phyloP scores from a whole-genome alignment of 2,888 invertebrate genomes.

The Zaprionus lineosus region DNA sequence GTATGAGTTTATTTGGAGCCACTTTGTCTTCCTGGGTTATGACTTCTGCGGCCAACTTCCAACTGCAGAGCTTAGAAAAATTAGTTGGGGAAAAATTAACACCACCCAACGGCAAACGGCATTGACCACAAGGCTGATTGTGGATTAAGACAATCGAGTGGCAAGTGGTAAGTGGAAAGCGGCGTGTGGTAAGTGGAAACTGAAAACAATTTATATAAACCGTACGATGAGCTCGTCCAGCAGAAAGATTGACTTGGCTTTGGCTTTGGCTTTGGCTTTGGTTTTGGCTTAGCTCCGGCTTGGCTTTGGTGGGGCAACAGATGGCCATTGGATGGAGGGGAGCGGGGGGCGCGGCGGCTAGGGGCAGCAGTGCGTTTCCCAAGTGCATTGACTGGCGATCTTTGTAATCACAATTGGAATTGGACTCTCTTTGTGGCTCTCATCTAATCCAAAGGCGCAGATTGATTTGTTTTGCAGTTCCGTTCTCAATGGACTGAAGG shows the following conservation, averaged over 20 bases:
- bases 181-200: slow-evolving; percentile 45
- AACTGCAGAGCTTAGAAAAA: slow-evolving; percentile 62
- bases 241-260: slow-evolving; percentile 45
- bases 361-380: slow-evolving; percentile 21
- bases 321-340: slow-evolving; percentile 46
- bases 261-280: slow-evolving; percentile 7
- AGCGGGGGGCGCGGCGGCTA: slow-evolving; percentile 38
- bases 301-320: slow-evolving; percentile 60
- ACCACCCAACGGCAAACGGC: slow-evolving; percentile 69
- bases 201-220: slow-evolving; percentile 71
- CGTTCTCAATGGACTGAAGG: slow-evolving; percentile 39
- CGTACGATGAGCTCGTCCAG: too few species aligned
- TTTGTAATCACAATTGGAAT: slow-evolving; percentile 53
- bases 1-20: slow-evolving; percentile 46
- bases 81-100: slow-evolving; percentile 76
- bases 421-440: slow-evolving; percentile 13
- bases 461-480: slow-evolving; percentile 70
- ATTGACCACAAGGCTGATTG: slow-evolving; percentile 72
- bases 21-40: slow-evolving; percentile 68
- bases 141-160: slow-evolving; percentile 10
- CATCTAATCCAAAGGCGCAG: slow-evolving; percentile 37
- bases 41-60: slow-evolving; percentile 64
- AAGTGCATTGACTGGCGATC: slow-evolving; percentile 68
- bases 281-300: too few species aligned
- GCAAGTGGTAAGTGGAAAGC: slow-evolving; percentile 2